Percentiles rank a stretch among this genome's conserved stretches.
phyloP scores from a whole-genome alignment of 2,113 vertebrate species.

The Clarias macrocephalus region DNA sequence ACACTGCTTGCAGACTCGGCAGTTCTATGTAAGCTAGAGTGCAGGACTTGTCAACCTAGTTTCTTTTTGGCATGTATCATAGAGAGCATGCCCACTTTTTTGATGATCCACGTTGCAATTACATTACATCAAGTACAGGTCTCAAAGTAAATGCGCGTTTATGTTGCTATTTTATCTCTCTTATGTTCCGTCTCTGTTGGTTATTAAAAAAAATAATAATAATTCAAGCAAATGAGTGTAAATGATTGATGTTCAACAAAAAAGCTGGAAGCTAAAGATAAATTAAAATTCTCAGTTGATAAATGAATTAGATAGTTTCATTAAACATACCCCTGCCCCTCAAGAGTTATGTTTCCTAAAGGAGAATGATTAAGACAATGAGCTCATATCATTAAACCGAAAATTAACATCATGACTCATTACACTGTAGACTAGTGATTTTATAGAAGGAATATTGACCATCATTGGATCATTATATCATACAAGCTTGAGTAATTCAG shows the following conservation, averaged over 20 bases:
- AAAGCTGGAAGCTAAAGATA: slow-evolving; percentile 36
- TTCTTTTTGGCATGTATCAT: background rate
- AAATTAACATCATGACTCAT: slow-evolving; percentile 43
- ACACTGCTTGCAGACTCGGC: background rate
- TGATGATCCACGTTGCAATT: background rate
- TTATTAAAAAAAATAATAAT: slow-evolving; percentile 1
- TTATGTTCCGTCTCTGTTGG: background rate
- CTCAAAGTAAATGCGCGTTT: background rate
- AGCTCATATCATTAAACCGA: slow-evolving; percentile 34
- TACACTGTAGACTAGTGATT: slow-evolving; percentile 37
- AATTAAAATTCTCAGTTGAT: slow-evolving; percentile 26
- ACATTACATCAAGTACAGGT: background rate
- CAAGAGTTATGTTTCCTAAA: slow-evolving; percentile 22
- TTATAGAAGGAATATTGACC: slow-evolving; percentile 37
- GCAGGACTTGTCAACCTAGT: background rate
- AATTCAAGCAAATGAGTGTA: slow-evolving; percentile 18
- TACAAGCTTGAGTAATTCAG: slow-evolving; percentile 13
- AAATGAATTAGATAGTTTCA: slow-evolving; percentile 30
- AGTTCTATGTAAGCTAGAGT: background rate
- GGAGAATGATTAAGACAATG: slow-evolving; percentile 26
- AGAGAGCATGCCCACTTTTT: background rate
- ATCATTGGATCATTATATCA: slow-evolving; percentile 32
- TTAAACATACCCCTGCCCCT: slow-evolving; percentile 28
- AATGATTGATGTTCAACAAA: slow-evolving; percentile 26
- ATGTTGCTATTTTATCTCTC: background rate